Conservation (phyloP, 2,888 invertebrate genomes). For the Apodemia zela region DNA sequence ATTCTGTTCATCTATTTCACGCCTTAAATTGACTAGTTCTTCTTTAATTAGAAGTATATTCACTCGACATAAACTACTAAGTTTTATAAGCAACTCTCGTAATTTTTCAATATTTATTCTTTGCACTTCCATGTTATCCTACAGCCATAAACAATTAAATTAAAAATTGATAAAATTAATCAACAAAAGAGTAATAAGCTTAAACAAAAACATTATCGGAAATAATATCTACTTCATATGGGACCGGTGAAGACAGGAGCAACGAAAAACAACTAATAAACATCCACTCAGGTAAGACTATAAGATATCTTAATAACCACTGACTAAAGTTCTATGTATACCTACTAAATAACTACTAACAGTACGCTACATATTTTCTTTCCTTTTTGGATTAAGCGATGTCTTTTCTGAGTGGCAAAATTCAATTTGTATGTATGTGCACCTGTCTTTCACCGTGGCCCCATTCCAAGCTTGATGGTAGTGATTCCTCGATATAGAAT, state of each 20-base stretch:
- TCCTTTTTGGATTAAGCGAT: not conserved
- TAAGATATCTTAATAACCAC: not conserved
- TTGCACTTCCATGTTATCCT: conserved; percentile 87
- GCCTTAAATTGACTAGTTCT: conserved; percentile 79
- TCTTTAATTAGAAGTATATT: conserved; percentile 80
- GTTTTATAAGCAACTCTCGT: conserved; percentile 71
- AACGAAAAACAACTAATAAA: conserved; percentile 55
- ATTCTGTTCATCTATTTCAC: conserved; percentile 75
- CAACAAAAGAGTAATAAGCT: conserved; percentile 6
- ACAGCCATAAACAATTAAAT: conserved; percentile 44
- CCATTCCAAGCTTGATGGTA: conserved; percentile 90
- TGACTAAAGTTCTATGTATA: not conserved
- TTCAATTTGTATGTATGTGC: conserved; percentile 44
- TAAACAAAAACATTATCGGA: conserved; percentile 16
- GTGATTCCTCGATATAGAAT: conserved; percentile 93
- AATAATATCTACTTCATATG: conserved; percentile 39
- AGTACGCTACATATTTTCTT: not conserved
- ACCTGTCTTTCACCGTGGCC: conserved; percentile 76
- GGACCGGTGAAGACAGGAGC: conserved; percentile 74
- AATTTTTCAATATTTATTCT: conserved; percentile 83
- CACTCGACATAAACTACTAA: conserved; percentile 77
- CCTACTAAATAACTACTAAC: not conserved
- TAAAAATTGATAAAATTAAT: not conserved
- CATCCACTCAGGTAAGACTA: conserved; percentile 48
- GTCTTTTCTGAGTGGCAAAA: conserved; percentile 35